Evolutionary conservation across 2,797 vertebrate species (phyloP).

Genomic region (Melanotaenia pygmaea): DNA sequence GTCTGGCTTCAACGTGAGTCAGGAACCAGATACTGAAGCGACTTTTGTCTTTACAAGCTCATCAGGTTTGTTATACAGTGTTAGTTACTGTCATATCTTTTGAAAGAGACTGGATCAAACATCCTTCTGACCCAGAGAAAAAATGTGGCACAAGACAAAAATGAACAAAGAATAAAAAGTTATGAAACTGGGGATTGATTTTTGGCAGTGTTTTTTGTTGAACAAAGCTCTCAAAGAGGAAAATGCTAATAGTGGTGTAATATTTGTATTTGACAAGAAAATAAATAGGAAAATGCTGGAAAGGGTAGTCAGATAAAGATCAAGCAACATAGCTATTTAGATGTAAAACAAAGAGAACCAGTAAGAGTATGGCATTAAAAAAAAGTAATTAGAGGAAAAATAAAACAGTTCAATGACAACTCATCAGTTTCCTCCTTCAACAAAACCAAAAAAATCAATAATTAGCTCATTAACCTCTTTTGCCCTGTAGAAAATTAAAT

Average conservation of each 20-base stretch:
- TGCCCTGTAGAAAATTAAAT: not conserved
- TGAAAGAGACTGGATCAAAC: slow-evolving; percentile 24
- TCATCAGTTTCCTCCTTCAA: slow-evolving; percentile 6
- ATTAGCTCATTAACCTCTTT: not conserved
- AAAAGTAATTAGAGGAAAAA: not conserved
- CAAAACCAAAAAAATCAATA: not conserved
- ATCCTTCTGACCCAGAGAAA: slow-evolving; percentile 17
- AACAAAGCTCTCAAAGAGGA: slow-evolving; percentile 1
- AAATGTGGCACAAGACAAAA: slow-evolving; percentile 8
- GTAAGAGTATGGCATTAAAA: not conserved
- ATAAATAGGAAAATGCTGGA: not conserved
- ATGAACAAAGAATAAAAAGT: slow-evolving; percentile 1
- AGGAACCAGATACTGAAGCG: slow-evolving; percentile 5
- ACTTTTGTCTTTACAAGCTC: slow-evolving; percentile 20
- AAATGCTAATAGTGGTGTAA: slow-evolving; percentile 13
- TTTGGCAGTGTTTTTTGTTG: not conserved
- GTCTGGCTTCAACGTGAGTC: not conserved
- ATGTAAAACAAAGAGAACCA: not conserved
- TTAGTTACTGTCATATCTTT: slow-evolving; percentile 23
- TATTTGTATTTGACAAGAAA: slow-evolving; percentile 7
- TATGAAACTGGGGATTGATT: slow-evolving; percentile 11
- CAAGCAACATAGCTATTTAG: not conserved
- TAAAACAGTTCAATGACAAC: slow-evolving; percentile 4
- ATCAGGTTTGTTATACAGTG: slow-evolving; percentile 30
- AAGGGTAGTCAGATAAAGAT: not conserved